A percentile compares a stretch with the other conserved stretches of the same genome.
phyloP scores from a whole-genome alignment of 2,888 invertebrate species.

The Hirtodrosophila histrioides region DNA sequence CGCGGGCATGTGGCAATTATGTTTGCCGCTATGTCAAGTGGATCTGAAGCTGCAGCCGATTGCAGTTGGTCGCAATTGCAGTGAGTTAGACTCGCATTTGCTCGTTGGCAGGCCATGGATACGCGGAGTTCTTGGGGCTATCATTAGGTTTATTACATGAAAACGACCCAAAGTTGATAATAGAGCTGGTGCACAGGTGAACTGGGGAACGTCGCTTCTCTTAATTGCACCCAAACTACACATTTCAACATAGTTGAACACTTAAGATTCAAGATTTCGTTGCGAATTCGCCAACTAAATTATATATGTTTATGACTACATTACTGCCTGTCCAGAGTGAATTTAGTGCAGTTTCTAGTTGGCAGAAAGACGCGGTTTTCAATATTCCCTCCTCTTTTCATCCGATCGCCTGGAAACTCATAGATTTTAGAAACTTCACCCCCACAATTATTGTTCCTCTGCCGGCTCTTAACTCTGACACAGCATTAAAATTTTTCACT shows the following conservation, averaged over 20 bases:
- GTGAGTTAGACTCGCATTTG: constrained; percentile 27
- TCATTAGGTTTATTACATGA: constrained; percentile 65
- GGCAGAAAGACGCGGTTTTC: too few relatives aligned
- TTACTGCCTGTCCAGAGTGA: too few relatives aligned
- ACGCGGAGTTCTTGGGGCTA: constrained; percentile 38
- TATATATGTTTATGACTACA: too few relatives aligned
- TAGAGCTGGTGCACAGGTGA: constrained; percentile 1
- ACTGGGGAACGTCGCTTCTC: constrained; percentile 3
- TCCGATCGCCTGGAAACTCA: too few relatives aligned
- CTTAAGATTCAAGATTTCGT: not conserved
- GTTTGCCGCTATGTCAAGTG: constrained; percentile 63
- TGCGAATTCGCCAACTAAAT: too few relatives aligned
- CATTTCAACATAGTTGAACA: constrained; percentile 1
- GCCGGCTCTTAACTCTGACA: too few relatives aligned
- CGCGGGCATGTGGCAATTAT: constrained; percentile 76
- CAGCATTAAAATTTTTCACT: too few relatives aligned
- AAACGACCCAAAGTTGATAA: constrained; percentile 40
- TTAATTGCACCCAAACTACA: constrained; percentile 4
- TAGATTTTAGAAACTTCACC: too few relatives aligned
- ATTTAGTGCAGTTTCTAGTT: too few relatives aligned
- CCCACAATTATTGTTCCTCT: too few relatives aligned
- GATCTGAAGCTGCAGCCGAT: constrained; percentile 54
- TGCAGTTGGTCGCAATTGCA: constrained; percentile 31
- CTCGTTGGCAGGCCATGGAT: constrained; percentile 17
- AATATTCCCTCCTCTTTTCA: too few relatives aligned